These are phyloP conservation scores for Uria aalge DNA, from an alignment of 2,113 vertebrate species.

Conservation along the genomic window DNA sequence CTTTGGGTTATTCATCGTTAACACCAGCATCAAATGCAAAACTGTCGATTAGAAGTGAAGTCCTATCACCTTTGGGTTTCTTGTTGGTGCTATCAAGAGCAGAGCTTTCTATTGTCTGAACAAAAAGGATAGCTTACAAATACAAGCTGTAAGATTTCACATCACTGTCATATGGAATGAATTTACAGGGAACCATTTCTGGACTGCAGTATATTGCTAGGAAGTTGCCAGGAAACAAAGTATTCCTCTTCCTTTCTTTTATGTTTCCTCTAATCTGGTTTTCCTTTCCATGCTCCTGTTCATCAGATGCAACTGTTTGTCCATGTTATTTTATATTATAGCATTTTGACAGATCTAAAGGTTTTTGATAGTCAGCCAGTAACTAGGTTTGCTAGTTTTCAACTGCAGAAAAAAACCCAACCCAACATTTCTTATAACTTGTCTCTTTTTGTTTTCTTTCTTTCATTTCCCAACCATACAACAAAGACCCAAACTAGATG, in stretches of 20 bases:
- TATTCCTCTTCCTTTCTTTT: neutral
- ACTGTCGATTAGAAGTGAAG: neutral
- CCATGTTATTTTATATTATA: neutral
- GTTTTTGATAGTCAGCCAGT: neutral
- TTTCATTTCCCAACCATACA: neutral
- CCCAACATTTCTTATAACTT: neutral
- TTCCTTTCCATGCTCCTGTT: neutral
- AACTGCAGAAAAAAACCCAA: neutral
- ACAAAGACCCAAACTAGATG: neutral
- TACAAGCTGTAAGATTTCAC: conserved; percentile 25
- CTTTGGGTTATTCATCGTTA: neutral
- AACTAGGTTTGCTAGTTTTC: neutral
- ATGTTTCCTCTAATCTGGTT: neutral
- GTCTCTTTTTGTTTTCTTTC: neutral
- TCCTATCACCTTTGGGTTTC: neutral
- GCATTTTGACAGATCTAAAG: neutral
- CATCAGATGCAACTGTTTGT: neutral
- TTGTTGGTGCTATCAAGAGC: neutral
- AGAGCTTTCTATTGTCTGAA: neutral
- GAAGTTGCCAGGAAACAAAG: conserved; percentile 1
- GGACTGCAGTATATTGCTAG: neutral
- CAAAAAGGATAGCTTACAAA: neutral
- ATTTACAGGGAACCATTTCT: conserved; percentile 14
- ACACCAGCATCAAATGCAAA: neutral
- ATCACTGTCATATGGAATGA: neutral